Evolutionary conservation across 2,888 invertebrate species (phyloP), one percentile per base, ranked within the genome.

Genomic region (Phyllotreta cruciferae): DNA sequence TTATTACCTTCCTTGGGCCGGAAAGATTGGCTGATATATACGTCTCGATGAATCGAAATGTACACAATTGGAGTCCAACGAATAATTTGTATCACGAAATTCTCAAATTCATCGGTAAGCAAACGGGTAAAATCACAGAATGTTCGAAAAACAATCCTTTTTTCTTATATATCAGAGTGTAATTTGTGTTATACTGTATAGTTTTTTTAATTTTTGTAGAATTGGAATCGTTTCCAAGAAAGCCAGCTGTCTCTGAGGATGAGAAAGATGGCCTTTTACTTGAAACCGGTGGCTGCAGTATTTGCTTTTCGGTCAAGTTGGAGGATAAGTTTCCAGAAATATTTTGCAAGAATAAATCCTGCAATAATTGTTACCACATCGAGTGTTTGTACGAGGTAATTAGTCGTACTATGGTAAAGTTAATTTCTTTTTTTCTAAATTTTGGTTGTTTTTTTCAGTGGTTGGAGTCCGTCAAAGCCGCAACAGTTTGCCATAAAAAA

Each of bases 341-440:
- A 50, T 69, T 78, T 45, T 83, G 83, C 70, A 73, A 73, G 45
- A 81, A 81, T 68, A 50, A 73, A 56, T 76, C 72, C 8, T 83
- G 83, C 70, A 77, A 77, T 56, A 75, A 77, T 38, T 69, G 71
- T 52, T 83, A 78, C 63, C 83, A 83, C 63, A 69, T 64, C 0
- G 72, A 75, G 11, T 83, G 83, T 70, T 73, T 83, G n/a, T 80
- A 78, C 70, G 79, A 82, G 75, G 81, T 82, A 73, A 71, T 62
- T 63, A 54, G 45, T 11, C 13, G 2, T 41, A 41, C 1, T 41
- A 41, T 41, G 41, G 2, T 1, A 41, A 4, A 10, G n/a, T n/a
- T n/a, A 41, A 41, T 41, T 41, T n/a, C 41, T 41, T 2, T 3
- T 41, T n/a, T n/a, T 14, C 24, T 55, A 42, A 53, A 10, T 58